Base-by-base conservation (phyloP, 2,797 vertebrate genomes). In the Sebastolobus altivelis region DNA sequence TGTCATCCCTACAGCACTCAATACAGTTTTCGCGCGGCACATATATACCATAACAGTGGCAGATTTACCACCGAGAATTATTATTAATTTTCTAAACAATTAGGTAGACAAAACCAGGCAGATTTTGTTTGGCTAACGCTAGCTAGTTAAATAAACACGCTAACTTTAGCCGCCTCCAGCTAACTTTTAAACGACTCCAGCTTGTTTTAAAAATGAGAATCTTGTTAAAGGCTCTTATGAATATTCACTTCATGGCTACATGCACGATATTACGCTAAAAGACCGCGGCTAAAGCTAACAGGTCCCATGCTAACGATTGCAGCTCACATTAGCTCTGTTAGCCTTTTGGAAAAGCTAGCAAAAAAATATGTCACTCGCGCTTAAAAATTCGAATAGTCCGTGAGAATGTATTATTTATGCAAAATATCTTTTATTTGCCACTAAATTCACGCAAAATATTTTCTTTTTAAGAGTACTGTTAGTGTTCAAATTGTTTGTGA, bases 1-100 rank as follows among this genome's bases (percentile, higher is more conserved):
- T 0, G 43, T 46, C 43, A 46, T 46, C 43, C 16, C 43, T 18
- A 46, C 3, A 18, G 43, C 43, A 0, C 43, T 18, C 43, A 46
- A 18, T 46, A 46, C 43, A 46, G 43, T 46, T 46, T 16, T 3
- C 0, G 43, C 16, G 8, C 16, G 16, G 43, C 43, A 46, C 43
- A 46, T 46, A 46, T 18, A 18, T 18, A 46, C 43, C 43, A 8
- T 18, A 46, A 46, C 16, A 18, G 16, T 18, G 43, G 43, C 43
- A 46, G 43, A 18, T 46, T 46, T 46, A 46, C 16, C 6, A 8
- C 43, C 18, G 16, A 46, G 6, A 55, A 46, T 46, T 46, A 3
- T 1, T 46, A 18, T 14, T 8, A 1, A 46, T 46, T 18, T 58
- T 27, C 55, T 56, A 27, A 29, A 8, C 27, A 16, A 1, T 59